phyloP scores from a whole-genome alignment of 2,888 invertebrate species.

The Mantis religiosa region DNA sequence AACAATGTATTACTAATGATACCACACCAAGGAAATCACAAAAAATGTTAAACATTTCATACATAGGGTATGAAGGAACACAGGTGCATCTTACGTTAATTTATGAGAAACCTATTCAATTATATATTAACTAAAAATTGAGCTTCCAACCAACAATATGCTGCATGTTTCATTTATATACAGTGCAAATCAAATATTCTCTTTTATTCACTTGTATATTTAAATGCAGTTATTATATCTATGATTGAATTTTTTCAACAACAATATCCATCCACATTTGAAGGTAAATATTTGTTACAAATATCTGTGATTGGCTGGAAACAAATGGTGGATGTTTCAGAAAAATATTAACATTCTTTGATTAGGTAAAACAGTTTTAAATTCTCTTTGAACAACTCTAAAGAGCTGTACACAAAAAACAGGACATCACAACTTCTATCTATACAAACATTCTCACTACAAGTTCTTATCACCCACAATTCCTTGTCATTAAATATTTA shows the following conservation, averaged over 20 bases:
- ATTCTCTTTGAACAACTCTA: conserved; percentile 7
- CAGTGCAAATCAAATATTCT: neutral
- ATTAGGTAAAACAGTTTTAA: conserved; percentile 16
- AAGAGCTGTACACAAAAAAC: conserved; percentile 3
- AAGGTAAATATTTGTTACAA: neutral
- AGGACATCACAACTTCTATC: conserved; percentile 8
- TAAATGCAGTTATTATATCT: neutral
- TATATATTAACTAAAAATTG: neutral
- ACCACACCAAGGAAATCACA: neutral
- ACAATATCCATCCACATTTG: neutral
- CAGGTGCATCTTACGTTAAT: neutral
- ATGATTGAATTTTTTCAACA: neutral
- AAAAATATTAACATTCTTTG: conserved; percentile 10
- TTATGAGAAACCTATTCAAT: neutral
- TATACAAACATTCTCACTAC: conserved; percentile 4
- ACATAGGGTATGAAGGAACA: neutral
- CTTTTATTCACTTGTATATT: neutral
- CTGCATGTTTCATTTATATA: neutral
- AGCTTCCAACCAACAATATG: neutral
- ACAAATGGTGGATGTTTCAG: conserved; percentile 1
- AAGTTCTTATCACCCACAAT: neutral
- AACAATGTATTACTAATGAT: neutral
- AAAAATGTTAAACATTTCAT: neutral
- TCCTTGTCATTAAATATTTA: neutral
- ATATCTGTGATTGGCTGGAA: conserved; percentile 1